Conservation (phyloP, 2,797 vertebrate species). For the Merluccius polli region DNA sequence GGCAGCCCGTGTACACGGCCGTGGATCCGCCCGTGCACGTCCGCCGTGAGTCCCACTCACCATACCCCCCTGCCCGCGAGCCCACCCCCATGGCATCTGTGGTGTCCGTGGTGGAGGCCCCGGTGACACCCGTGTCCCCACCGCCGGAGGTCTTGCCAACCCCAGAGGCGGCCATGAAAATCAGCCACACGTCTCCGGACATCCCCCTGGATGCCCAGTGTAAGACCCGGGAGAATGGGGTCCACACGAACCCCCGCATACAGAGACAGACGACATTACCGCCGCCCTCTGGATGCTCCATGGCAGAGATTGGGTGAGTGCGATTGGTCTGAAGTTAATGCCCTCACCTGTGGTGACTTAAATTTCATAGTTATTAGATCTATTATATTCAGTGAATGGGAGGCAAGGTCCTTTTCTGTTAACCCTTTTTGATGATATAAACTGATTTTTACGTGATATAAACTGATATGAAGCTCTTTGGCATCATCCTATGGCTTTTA, state of each 20-base stretch:
- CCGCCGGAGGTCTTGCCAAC: slow-evolving; percentile 70
- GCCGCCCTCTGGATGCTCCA: slow-evolving; percentile 77
- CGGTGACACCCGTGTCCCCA: slow-evolving; percentile 68
- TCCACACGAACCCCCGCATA: slow-evolving; percentile 79
- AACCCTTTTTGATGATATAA: not conserved
- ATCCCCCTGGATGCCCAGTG: slow-evolving; percentile 85
- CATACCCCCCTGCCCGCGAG: slow-evolving; percentile 74
- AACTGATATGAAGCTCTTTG: not conserved
- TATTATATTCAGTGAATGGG: not conserved
- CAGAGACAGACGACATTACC: slow-evolving; percentile 92
- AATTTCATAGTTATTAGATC: not conserved
- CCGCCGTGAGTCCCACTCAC: slow-evolving; percentile 69
- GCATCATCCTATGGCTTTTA: not conserved
- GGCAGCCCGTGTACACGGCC: slow-evolving; percentile 85
- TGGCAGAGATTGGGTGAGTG: slow-evolving; percentile 66
- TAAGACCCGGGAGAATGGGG: slow-evolving; percentile 79
- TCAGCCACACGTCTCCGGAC: slow-evolving; percentile 96
- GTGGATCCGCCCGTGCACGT: slow-evolving; percentile 81
- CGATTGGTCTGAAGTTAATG: not conserved
- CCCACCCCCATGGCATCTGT: slow-evolving; percentile 81
- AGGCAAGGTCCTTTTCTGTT: not conserved
- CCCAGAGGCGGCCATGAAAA: slow-evolving; percentile 94
- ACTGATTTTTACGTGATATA: not conserved
- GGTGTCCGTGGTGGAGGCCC: slow-evolving; percentile 81
- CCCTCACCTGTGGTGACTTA: not conserved